A percentile compares a stretch with the other conserved stretches of the same genome.
phyloP scores from a whole-genome alignment of 2,113 vertebrate species.

The Thunnus thynnus region DNA sequence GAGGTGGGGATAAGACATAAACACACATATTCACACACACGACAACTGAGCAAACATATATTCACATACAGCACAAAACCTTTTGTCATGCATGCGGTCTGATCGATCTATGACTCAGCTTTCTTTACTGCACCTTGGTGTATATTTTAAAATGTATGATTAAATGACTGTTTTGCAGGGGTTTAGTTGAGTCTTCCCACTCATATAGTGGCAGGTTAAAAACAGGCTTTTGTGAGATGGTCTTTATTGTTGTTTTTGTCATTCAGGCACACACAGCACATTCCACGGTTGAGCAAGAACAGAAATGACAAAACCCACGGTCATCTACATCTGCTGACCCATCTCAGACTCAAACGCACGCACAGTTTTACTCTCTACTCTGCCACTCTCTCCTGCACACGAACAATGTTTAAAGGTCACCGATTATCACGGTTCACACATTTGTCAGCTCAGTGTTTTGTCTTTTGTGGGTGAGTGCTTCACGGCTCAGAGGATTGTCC shows the following conservation, averaged over 20 bases:
- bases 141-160: not conserved
- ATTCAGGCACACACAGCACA: slow-evolving; percentile 54
- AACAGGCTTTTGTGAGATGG: not conserved
- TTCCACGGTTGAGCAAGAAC: slow-evolving; percentile 57
- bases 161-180: not conserved
- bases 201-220: not conserved
- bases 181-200: not conserved
- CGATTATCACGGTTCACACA: slow-evolving; percentile 40
- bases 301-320: slow-evolving; percentile 18
- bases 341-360: not conserved
- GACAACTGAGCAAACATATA: slow-evolving; percentile 21
- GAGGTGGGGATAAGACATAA: slow-evolving; percentile 81
- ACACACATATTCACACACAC: slow-evolving; percentile 4
- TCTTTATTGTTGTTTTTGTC: slow-evolving; percentile 43
- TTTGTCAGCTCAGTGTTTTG: slow-evolving; percentile 49
- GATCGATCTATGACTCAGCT: too few species aligned
- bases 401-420: slow-evolving; percentile 37
- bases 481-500: slow-evolving; percentile 20
- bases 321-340: slow-evolving; percentile 30
- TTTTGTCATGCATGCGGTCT: not conserved
- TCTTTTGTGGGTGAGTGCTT: slow-evolving; percentile 36
- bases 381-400: not conserved
- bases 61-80: not conserved
- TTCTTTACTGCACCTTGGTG: not conserved
- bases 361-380: not conserved